These are phyloP conservation scores for Myodes glareolus DNA, from an alignment of 2,113 vertebrate genomes.

Conservation along the genomic window DNA sequence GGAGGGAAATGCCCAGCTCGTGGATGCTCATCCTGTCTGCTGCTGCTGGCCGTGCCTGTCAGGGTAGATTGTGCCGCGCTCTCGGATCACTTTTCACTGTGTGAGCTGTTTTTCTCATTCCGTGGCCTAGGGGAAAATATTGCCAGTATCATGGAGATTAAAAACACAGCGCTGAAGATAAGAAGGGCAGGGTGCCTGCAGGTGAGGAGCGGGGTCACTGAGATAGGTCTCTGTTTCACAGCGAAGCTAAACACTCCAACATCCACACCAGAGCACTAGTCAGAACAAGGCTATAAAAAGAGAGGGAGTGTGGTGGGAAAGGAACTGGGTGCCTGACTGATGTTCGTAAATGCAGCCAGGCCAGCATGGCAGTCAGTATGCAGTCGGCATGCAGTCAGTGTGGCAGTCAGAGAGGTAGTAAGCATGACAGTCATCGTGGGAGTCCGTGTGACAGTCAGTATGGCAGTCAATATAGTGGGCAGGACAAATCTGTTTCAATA, in stretches of 20 bases:
- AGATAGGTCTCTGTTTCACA: not conserved
- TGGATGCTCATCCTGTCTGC: not conserved
- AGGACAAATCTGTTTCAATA: not conserved
- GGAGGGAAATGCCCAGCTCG: not conserved
- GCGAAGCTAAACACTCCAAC: constrained; percentile 44
- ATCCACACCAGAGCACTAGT: constrained; percentile 49
- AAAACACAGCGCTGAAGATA: constrained; percentile 51
- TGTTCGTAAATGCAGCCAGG: constrained; percentile 14
- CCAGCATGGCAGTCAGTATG: not conserved
- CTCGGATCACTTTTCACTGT: constrained; percentile 12
- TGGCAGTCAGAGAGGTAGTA: too few species aligned
- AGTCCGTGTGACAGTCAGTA: not conserved
- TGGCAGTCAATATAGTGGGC: not conserved
- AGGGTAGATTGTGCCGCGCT: not conserved
- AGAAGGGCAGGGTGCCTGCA: constrained; percentile 20
- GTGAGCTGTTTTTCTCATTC: constrained; percentile 47
- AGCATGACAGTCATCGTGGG: not conserved
- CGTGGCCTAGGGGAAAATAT: constrained; percentile 33
- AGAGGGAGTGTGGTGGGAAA: not conserved
- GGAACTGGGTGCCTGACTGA: not conserved
- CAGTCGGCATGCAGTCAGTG: too few species aligned
- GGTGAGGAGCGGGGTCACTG: constrained; percentile 38
- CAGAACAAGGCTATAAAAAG: constrained; percentile 59
- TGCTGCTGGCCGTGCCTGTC: not conserved
- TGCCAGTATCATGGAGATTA: constrained; percentile 39